Evolutionary conservation across 2,113 vertebrate species (phyloP), one percentile per base, ranked within the genome.

Genomic region (Hippoglossus stenolepis): DNA sequence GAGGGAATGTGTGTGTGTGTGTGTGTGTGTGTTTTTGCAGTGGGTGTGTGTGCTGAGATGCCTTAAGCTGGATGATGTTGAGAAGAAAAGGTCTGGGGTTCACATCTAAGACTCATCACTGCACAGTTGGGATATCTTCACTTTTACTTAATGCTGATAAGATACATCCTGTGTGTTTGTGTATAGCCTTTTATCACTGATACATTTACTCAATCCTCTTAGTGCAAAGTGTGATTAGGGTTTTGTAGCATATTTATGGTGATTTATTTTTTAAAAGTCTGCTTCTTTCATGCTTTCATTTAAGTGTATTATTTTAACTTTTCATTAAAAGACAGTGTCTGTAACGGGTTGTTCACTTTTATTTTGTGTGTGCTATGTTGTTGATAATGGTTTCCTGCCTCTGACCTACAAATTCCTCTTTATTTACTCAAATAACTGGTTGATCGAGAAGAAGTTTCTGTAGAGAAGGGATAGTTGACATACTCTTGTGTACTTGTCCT

Each of bases 161-260:
- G 69, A 81, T 85, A 58, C 73, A 65, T 91, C 69, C 72, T 85
- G 43, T 80, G 53, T 89, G 75, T 89, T 61, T 89, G 80, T 92
- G 72, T 85, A 65, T 79, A 72, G 26, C 67, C 72, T 20, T 51
- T 7, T 87, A 90, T 91, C 83, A 74, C 65, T 75, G 62, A 87
- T 67, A 65, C 70, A 74, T 90, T 87, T 87, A 91, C 87, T 85
- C 77, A 69, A 80, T 84, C 28, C 65, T 89, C 81, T 85, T 90
- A 87, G 89, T 89, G 75, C 67, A 85, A 82, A 78, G 73, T 84
- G 83, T 89, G 83, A 73, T 73, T 90, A 81, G 83, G 79, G 87
- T 78, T 75, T 75, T 90, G 88, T 91, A 93, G 93, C 89, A 90
- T 92, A 91, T 92, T 92, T 92, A 92, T 92, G 89, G 87, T 89